Base-by-base conservation (phyloP, 2,113 vertebrate species). In the Pelecanoides urinatrix region DNA sequence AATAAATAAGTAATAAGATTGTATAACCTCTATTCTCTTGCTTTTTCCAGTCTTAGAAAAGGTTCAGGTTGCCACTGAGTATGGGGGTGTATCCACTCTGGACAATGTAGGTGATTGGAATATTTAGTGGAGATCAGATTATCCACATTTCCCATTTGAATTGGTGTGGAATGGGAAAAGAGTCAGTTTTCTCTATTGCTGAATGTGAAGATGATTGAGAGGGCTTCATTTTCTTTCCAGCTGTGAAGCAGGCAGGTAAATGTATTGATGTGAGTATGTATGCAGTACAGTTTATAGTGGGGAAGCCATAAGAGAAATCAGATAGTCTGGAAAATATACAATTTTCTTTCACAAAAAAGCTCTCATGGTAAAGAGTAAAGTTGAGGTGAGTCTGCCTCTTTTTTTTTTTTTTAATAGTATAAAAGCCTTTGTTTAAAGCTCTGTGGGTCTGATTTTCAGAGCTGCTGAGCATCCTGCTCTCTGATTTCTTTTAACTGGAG, bases 1-100 rank as follows among this genome's bases (percentile, higher is more conserved):
- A 96, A 95, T 91, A 91, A 96, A 91, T 95, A 93, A 95, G 44
- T 88, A 87, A 68, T 96, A 85, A 66, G 66, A 68, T 34, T 70
- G 20, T 63, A 61, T 61, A 87, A 30, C 32, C 36, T 86, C 83
- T 75, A 23, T 68, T 89, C 70, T 75, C 78, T 84, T 45, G 30
- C 40, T 62, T 77, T 92, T 89, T 55, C 56, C 18, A 79, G 53
- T 74, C 73, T 71, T 65, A 79, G 30, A 50, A 88, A 78, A 92
- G 76, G 38, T 80, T 90, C 66, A 38, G 22, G 29, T 61, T 91
- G 89, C 49, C 73, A 61, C 53, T 52, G 62, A 90, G 58, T 47
- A 30, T n/a, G n/a, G 66, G 85, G 16, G 53, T 44, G 16, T 58
- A 79, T 47, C 76, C 15, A 27, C 50, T 62, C 23, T 61, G 65